These are phyloP conservation scores for Malacosoma neustria DNA, from an alignment of 2,888 invertebrate species.

Conservation along the genomic window DNA sequence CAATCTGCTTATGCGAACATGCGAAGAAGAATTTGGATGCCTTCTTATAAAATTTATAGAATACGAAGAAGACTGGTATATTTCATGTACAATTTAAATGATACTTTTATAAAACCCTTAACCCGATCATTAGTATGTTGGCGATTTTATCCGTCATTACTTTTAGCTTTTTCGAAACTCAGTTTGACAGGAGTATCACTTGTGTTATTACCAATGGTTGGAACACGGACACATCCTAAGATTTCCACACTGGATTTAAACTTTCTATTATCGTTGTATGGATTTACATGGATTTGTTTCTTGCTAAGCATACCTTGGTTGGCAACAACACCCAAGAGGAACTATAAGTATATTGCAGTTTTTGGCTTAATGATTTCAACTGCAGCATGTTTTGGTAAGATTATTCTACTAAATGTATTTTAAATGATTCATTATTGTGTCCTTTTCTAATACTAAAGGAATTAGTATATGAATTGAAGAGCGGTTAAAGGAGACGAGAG, in stretches of 20 bases:
- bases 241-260: conserved; percentile 52
- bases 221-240: conserved; percentile 44
- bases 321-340: conserved; percentile 54
- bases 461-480: too few species aligned
- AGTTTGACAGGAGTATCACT: conserved; percentile 48
- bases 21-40: conserved; percentile 50
- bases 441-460: too few species aligned
- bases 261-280: conserved; percentile 56
- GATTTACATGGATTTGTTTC: conserved; percentile 66
- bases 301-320: conserved; percentile 59
- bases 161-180: conserved; percentile 47
- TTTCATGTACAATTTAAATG: conserved; percentile 48
- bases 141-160: conserved; percentile 60
- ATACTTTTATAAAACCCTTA: conserved; percentile 60
- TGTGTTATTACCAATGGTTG: conserved; percentile 48
- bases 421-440: too few species aligned
- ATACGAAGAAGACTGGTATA: conserved; percentile 45
- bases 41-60: conserved; percentile 58
- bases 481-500: too few species aligned
- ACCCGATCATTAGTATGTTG: conserved; percentile 58
- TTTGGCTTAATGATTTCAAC: conserved; percentile 47
- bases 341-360: conserved; percentile 53
- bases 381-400: conserved; percentile 52
- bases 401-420: conserved; percentile 2
- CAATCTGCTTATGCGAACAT: conserved; percentile 52